A percentile compares a stretch with the other conserved stretches of the same genome.
phyloP scores from a whole-genome alignment of 1,140 invertebrate genomes.

The Bombus confusus region DNA sequence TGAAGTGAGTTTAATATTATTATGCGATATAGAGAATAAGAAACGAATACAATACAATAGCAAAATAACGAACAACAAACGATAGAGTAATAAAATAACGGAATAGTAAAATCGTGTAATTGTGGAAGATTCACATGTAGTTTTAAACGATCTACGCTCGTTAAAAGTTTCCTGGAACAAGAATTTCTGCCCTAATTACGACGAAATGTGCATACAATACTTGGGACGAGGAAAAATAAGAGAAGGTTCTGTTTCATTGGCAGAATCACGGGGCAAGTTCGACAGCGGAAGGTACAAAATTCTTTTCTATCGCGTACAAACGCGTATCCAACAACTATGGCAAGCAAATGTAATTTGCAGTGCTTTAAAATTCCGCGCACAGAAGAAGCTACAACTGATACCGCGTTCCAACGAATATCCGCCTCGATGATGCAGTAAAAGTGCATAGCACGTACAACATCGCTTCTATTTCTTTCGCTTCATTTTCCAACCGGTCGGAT shows the following conservation, averaged over 20 bases:
- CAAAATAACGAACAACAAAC: too few relatives aligned
- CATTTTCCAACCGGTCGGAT: slow-evolving; percentile 58
- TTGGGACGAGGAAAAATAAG: neutral
- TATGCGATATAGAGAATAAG: neutral
- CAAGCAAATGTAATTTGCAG: slow-evolving; percentile 59
- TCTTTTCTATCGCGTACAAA: neutral
- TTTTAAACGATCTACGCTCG: neutral
- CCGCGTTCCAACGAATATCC: slow-evolving; percentile 53
- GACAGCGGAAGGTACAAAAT: neutral
- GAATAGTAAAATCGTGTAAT: too few relatives aligned
- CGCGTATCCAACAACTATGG: slow-evolving; percentile 17
- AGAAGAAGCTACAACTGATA: slow-evolving; percentile 57
- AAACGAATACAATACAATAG: neutral
- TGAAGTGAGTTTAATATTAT: too few relatives aligned
- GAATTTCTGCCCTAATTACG: too few relatives aligned
- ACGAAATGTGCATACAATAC: neutral
- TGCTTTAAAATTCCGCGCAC: slow-evolving; percentile 61
- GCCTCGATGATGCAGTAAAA: slow-evolving; percentile 64
- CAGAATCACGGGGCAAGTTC: neutral
- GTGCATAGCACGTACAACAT: slow-evolving; percentile 64
- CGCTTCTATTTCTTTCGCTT: slow-evolving; percentile 62
- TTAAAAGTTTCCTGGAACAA: neutral
- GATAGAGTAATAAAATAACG: too few relatives aligned
- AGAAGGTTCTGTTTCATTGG: neutral
- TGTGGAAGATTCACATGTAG: too few relatives aligned